Evolutionary conservation across 2,797 vertebrate species (phyloP).

Genomic region (Manis crassicaudata): DNA sequence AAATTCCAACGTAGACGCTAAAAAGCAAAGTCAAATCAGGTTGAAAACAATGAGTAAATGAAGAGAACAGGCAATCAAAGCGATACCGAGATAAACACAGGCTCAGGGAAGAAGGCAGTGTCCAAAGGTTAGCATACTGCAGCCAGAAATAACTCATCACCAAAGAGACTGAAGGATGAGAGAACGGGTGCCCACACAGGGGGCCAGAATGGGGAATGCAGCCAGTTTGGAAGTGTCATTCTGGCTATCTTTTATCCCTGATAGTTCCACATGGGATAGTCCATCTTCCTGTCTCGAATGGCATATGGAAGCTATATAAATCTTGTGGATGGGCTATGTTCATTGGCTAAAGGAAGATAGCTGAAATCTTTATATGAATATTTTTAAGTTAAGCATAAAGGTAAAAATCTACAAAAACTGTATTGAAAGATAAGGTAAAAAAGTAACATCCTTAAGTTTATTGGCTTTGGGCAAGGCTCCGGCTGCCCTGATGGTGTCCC

Average conservation of each 20-base stretch:
- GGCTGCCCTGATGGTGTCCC: background rate
- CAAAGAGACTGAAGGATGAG: background rate
- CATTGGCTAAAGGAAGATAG: conserved; percentile 23
- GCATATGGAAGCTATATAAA: conserved; percentile 62
- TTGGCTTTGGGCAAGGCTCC: background rate
- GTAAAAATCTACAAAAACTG: conserved; percentile 23
- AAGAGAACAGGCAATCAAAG: conserved; percentile 16
- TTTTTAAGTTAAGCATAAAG: conserved; percentile 53
- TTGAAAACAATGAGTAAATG: background rate
- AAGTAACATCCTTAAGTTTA: background rate
- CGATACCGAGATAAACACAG: conserved; percentile 34
- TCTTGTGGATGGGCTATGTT: conserved; percentile 40
- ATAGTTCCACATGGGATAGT: conserved; percentile 14
- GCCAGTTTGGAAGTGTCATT: background rate
- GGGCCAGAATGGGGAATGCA: background rate
- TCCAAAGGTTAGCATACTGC: background rate
- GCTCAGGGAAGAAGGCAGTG: background rate
- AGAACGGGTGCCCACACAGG: background rate
- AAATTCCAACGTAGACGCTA: background rate
- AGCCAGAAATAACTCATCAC: conserved; percentile 52
- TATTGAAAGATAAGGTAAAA: background rate
- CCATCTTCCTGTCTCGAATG: conserved; percentile 48
- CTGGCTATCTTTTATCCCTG: conserved; percentile 39
- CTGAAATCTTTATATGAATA: conserved; percentile 3
- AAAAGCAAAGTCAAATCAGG: conserved; percentile 14